Evolutionary conservation across 2,888 invertebrate species (phyloP), one percentile per base, ranked within the genome.

Genomic region (Caenorhabditis becei): DNA sequence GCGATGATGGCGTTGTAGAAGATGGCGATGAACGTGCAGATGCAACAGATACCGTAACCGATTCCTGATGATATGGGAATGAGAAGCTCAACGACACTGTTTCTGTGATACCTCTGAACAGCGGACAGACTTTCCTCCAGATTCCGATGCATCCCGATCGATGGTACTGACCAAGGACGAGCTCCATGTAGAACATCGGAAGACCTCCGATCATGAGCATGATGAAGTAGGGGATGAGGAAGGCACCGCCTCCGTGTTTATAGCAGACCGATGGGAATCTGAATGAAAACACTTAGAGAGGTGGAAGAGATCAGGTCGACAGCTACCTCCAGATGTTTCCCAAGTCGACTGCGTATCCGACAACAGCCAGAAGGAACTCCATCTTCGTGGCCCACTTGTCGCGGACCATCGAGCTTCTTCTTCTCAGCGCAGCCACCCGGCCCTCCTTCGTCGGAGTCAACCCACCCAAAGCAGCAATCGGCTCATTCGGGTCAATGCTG

Each of bases 1-100:
- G 96, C 96, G 90, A 97, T 97, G 92, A 97, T 95, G 61, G 97
- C 96, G 93, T 97, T 97, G 93, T 97, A 97, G 93, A 96, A 97
- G 95, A 97, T 97, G 88, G 95, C 96, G 94, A 93, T 92, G 93
- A 97, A 97, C 91, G 97, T 94, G 92, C 97, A 96, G 89, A 97
- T 95, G 91, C 97, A 94, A 92, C 97, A 97, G 91, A 97, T 97
- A 11, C 97, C 96, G 93, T 97, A 97, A 67, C 97, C 97, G 66
- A 97, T 95, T 86, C 97, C 97, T 88, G 32, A 54, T 79, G 23
- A 51, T 26, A 26, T 18, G 24, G 3, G 10, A 11, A 20, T n/a
- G 35, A 35, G 35, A 10, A 10, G 35, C 5, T 35, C 35, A 35
- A 35, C 7, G 10, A 10, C 35, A 10, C 5, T 44, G 18, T 51